Base-by-base conservation (phyloP, 2,888 invertebrate genomes). In the Andrena marginata region DNA sequence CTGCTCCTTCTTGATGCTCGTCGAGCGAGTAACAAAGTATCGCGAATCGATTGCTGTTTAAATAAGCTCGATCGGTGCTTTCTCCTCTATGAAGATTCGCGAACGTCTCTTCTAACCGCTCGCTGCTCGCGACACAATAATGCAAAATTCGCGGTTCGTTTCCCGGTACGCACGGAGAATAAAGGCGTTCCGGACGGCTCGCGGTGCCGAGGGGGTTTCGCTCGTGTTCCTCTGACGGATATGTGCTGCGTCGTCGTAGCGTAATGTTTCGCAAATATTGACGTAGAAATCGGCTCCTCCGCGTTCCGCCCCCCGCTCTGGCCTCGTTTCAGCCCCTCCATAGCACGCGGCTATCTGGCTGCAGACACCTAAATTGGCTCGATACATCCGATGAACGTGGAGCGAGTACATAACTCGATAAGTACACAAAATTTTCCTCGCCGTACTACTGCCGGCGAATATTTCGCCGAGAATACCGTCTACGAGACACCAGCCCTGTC, bases 211-310 rank as follows among this genome's bases (percentile, higher is more conserved):
- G 5, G 13, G 7, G n/a, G 48, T 33, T 77, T 68, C 77, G 72
- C 64, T 49, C 72, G 77, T 68, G 80, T 60, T 23, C 16, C 20
- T 26, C 33, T 35, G n/a, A 31, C 33, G 77, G 62, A 65, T 77
- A 73, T 74, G 69, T 33, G 75, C 82, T 42, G 60, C 63, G 54
- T 75, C 82, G 84, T 72, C 70, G 72, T 67, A 63, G 77, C 84
- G 79, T 85, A 88, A 89, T 89, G 86, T 90, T 89, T 89, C 87
- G 86, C 88, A 90, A 90, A 89, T 88, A 89, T 89, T 89, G 86
- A 81, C 88, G 76, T 63, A 87, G 86, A 87, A 90, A 90, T 89
- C 89, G 87, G 80, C 79, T 88, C 82, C 67, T 80, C 79, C 69
- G 31, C 70, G 80, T 70, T 49, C 64, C 72, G 51, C 56, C 71